Base-by-base conservation (phyloP, 2,888 invertebrate species). In the Diplolepis rosae region DNA sequence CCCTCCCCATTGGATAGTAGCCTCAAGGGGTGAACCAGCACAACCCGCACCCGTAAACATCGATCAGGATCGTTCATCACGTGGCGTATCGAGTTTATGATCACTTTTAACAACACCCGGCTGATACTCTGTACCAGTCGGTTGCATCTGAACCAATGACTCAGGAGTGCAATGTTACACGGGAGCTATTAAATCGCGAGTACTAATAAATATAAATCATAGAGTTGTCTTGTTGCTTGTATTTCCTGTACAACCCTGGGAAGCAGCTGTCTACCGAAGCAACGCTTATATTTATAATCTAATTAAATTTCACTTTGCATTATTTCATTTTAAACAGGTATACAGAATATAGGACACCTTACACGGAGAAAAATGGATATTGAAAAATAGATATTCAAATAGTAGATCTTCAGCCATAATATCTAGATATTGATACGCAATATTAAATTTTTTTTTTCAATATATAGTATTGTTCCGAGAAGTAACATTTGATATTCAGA, bases 201-300 rank as follows among this genome's bases (percentile, higher is more conserved):
- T 77, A 80, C 84, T 84, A 86, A 82, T 86, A 87, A 87, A 85
- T 84, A 87, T 87, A 84, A 86, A 86, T 87, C 85, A 84, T 85
- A 83, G 82, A 80, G 85, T 85, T 83, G 84, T 82, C 82, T 85
- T 80, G 83, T 84, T 83, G 84, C 76, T 81, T 74, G 70, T 72
- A 65, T 72, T 56, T 68, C 48, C 75, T 70, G 73, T 74, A 69
- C 80, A 79, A 78, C 82, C 79, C 79, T 80, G 80, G 79, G 75
- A 83, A 83, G 83, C 85, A 85, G 83, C 85, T 85, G 85, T 83
- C 82, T 80, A 45, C 78, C 78, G 78, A 75, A 75, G 68, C 35
- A 73, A 72, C 71, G n/a, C n/a, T n/a, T n/a, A n/a, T n/a, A n/a
- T n/a, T 70, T 70, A 77, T 80, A 76, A 77, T 79, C 78, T 74